These are phyloP conservation scores for Tetranychus piercei DNA, from an alignment of 2,888 invertebrate species.

Conservation along the genomic window DNA sequence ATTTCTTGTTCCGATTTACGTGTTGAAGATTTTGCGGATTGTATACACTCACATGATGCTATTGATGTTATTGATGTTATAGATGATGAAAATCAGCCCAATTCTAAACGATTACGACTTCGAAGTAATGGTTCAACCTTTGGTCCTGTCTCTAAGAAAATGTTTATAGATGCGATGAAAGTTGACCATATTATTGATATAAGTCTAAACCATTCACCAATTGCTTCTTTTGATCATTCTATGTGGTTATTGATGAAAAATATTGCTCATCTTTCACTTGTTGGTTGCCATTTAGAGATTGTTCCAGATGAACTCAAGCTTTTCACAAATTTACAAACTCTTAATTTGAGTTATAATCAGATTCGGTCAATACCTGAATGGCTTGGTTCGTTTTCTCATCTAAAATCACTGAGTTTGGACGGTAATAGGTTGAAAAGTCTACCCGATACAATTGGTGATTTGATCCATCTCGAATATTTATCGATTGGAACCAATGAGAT, in stretches of 20 bases:
- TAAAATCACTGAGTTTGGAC: not conserved
- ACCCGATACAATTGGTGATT: not conserved
- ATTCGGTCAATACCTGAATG: not conserved
- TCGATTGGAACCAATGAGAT: not conserved
- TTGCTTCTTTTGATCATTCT: not conserved
- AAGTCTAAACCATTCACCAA: not conserved
- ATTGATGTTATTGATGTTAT: not conserved
- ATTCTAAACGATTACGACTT: not conserved
- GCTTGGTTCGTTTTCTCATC: not conserved
- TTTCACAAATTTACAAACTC: not conserved
- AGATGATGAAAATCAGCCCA: not conserved
- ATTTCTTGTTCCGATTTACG: not conserved
- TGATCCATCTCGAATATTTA: not conserved
- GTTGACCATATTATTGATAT: not conserved
- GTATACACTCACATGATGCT: not conserved
- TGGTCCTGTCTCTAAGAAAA: not conserved
- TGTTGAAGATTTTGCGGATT: not conserved
- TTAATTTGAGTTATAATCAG: not conserved
- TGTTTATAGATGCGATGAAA: not conserved
- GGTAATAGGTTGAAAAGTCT: not conserved
- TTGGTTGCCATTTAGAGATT: not conserved
- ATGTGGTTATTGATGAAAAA: not conserved
- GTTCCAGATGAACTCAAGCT: not conserved
- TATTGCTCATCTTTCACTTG: not conserved
- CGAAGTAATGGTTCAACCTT: not conserved